Evolutionary conservation across 2,888 invertebrate species (phyloP).

Genomic region (Rhopalosiphum nymphaeae): DNA sequence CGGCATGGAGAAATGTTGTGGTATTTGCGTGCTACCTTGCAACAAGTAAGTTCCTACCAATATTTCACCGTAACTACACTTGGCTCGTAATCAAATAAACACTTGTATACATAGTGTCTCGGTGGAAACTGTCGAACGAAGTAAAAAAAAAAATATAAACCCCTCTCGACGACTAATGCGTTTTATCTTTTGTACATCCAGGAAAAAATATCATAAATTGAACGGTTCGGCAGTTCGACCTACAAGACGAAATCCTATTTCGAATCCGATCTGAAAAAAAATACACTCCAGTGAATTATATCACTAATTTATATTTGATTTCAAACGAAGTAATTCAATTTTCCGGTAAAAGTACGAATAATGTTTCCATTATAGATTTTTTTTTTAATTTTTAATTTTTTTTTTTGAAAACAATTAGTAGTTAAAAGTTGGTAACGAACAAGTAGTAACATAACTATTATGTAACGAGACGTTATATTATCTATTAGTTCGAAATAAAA

Average conservation of each 20-base stretch:
- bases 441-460: background rate
- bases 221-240: background rate
- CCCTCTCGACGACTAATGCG: constrained; percentile 1
- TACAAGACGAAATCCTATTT: constrained; percentile 25
- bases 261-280: background rate
- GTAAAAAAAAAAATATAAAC: background rate
- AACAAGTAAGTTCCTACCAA: constrained; percentile 82
- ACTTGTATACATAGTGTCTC: constrained; percentile 1
- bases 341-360: constrained; percentile 8
- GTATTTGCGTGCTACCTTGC: constrained; percentile 98
- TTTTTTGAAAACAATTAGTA: background rate
- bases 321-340: constrained; percentile 1
- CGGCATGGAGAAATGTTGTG: constrained; percentile 99
- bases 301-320: constrained; percentile 23
- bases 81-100: constrained; percentile 31
- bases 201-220: constrained; percentile 1
- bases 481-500: background rate
- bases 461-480: background rate
- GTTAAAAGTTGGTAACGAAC: background rate
- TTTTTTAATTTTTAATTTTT: background rate
- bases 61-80: constrained; percentile 11
- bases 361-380: constrained; percentile 10
- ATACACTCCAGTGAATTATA: background rate
- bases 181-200: constrained; percentile 20
- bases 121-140: background rate